Percentiles rank a stretch among this genome's conserved stretches.
Conservation (phyloP, 2,797 vertebrate species). For the Poeciliopsis paucimaculata region DNA sequence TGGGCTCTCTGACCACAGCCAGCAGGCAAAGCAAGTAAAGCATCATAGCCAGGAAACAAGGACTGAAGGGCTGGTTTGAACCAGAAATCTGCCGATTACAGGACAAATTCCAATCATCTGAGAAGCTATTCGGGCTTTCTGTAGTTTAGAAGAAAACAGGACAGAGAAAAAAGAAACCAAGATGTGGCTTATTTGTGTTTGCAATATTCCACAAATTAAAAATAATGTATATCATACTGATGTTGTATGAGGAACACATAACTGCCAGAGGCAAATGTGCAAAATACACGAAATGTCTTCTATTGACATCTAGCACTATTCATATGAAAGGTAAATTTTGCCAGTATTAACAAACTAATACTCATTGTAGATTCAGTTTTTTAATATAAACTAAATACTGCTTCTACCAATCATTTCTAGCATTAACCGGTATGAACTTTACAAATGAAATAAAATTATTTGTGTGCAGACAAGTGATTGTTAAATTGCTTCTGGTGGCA, state of each 20-base stretch:
- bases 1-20: too few relatives aligned
- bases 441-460: neutral
- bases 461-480: neutral
- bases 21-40: neutral
- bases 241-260: neutral
- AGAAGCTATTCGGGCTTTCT: neutral
- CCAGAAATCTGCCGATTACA: neutral
- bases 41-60: neutral
- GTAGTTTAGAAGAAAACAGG: neutral
- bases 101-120: neutral
- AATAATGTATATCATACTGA: neutral
- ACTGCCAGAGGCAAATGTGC: neutral
- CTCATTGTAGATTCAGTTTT: neutral
- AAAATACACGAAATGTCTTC: neutral
- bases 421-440: neutral
- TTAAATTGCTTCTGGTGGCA: constrained; percentile 26
- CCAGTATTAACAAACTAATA: neutral
- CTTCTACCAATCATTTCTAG: neutral
- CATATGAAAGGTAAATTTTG: neutral
- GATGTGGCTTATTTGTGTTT: neutral
- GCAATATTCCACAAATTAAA: neutral
- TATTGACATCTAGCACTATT: neutral
- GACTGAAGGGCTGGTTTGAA: neutral
- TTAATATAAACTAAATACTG: too few relatives aligned
- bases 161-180: neutral